Conservation (phyloP, 2,888 invertebrate species). For the Heliconius ismenius region DNA sequence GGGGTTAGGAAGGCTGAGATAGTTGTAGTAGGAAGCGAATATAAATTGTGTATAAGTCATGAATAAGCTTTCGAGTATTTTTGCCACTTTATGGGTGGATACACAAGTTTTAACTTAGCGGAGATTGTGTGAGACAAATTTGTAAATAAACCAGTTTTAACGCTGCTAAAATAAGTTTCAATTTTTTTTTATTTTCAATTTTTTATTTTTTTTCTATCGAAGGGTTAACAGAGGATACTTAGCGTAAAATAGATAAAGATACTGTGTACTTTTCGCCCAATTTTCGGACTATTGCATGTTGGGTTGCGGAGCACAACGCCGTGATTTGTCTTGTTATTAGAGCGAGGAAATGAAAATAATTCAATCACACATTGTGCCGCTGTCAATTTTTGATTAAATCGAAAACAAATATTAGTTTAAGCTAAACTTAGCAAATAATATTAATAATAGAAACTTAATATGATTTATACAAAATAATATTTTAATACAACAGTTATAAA, state of each 20-base stretch:
- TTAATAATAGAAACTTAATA: neutral
- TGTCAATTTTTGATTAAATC: no score
- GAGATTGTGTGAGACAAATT: slow-evolving; percentile 19
- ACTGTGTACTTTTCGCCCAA: no score
- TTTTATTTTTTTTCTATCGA: neutral
- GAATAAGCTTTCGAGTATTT: slow-evolving; percentile 53
- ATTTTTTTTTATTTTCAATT: neutral
- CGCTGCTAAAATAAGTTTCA: neutral
- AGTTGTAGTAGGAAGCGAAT: slow-evolving; percentile 69
- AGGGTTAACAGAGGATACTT: neutral
- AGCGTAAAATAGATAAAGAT: neutral
- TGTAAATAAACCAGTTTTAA: slow-evolving; percentile 25
- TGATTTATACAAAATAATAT: slow-evolving; percentile 22
- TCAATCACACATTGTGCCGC: neutral
- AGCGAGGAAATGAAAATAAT: neutral
- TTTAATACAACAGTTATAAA: neutral
- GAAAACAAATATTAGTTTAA: neutral
- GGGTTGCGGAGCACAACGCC: neutral
- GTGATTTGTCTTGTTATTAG: neutral
- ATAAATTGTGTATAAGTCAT: slow-evolving; percentile 73
- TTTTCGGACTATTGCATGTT: no score
- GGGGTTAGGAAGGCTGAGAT: slow-evolving; percentile 60
- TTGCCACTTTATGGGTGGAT: slow-evolving; percentile 32
- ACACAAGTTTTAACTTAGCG: slow-evolving; percentile 38
- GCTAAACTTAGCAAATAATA: neutral